Base-by-base conservation (phyloP, 2,888 invertebrate species). In the Helobdella robusta region DNA sequence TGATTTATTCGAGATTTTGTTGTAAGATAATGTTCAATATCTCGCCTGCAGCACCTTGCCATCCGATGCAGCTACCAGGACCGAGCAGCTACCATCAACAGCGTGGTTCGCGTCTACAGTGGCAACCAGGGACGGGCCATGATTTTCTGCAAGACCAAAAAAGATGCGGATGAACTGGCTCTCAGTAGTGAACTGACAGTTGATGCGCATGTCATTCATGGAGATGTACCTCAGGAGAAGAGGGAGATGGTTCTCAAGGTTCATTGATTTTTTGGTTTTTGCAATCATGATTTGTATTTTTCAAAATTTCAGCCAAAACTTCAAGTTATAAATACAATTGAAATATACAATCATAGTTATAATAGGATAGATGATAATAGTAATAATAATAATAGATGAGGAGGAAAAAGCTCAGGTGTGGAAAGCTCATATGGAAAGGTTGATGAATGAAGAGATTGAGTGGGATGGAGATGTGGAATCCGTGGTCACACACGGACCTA, bases 61-160 rank as follows among this genome's bases (percentile, higher is more conserved):
- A 72, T 78, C 36, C 69, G 71, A 59, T 76, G 77, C 69, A 70
- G 71, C 30, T 74, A 73, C 67, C 67, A 67, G 25, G 77, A 77
- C 65, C 68, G 75, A 40, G 72, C 75, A 1, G 56, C 73, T 11
- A 71, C 75, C 20, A 73, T 78, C 36, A 73, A 73, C 5, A 73
- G 73, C 63, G 69, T 78, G 2, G 66, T 78, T 3, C 73, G 73
- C 64, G 73, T 76, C n/a, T 75, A 77, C 72, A 73, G 74, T 65
- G 76, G 75, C 0, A 48, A 70, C 30, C 73, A 74, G 62, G 77
- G 77, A 2, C 70, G 77, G 18, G 73, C 74, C 15, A 78, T 78
- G 66, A 73, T 78, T 20, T 78, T 78, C 72, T 77, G 76, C 68
- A 71, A 76, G 68, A 76, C 76, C 1, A 78, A 78, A 68, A 72